Evolutionary conservation across 2,797 vertebrate genomes (phyloP), one percentile per base, ranked within the genome.

Genomic region (Girardinus metallicus): DNA sequence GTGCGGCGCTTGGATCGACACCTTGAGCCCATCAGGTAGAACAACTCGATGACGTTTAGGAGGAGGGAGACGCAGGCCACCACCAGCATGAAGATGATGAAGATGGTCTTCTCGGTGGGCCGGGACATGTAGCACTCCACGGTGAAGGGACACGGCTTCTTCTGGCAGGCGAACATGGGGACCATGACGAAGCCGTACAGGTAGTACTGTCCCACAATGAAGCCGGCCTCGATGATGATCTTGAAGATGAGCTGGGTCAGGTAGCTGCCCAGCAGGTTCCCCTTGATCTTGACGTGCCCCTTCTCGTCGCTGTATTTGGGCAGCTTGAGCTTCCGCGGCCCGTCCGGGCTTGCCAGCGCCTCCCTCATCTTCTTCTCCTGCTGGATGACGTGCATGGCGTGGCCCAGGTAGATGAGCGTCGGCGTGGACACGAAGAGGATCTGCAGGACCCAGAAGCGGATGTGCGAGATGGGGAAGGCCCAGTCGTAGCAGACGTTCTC

Each of bases 381-480:
- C 79, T 96, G 96, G 44, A 97, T 97, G 75, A 99, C 60, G 34
- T 96, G 95, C 85, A 96, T 77, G 75, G 91, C 95, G 5, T 96
- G 96, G 78, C 95, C 96, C 83, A 96, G 91, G 92, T 96, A 96
- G 72, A 96, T 0, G 77, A 96, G 89, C 0, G 96, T 96, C 0
- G 96, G 96, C 0, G 96, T 96, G 87, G 95, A 94, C 5, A 96
- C 94, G 3, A 99, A 99, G 90, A 99, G 96, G 90, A 99, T 98
- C 94, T 99, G 98, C 55, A 99, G 94, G 79, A 99, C 98, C 98
- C 98, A 99, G 95, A 98, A 99, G 76, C 97, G 97, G 68, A 99
- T 96, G 91, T 99, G 98, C 18, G 97, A 98, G 93, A 99, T 99
- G 88, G 98, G 98, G 95, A 99, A 99, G 82, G 95, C 96, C 92